Base-by-base conservation (phyloP, 2,113 vertebrate species). In the Leptosomus discolor region DNA sequence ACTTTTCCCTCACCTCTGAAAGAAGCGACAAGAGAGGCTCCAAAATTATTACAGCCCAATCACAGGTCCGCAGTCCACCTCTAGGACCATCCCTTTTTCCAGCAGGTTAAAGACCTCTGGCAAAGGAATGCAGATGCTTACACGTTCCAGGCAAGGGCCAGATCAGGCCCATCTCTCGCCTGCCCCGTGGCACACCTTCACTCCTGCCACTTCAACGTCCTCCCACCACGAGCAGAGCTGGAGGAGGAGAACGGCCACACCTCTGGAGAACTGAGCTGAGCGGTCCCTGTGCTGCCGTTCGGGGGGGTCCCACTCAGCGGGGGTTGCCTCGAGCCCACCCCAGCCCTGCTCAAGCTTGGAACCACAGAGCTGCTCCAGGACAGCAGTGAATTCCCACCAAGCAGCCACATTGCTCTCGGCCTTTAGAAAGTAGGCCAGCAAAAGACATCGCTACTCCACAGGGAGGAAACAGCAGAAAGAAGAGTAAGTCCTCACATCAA, bases 261-360 rank as follows among this genome's bases (percentile, higher is more conserved):
- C 18, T 17, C 76, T 32, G 32, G 9, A 83, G 41, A 81, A 45
- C 41, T 24, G 23, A 85, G 41, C 41, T 71, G 10, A 3, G 27
- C 7, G 6, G 20, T 39, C 39, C 32, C 58, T 45, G 64, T 0
- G 3, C 41, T 75, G 53, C 46, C 2, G 0, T 30, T n/a, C 2
- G 0, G 5, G 27, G 39, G 32, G 14, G 3, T n/a, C 34, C 13
- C 26, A 21, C 48, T 58, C n/a, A 27, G 19, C 3, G 8, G 16
- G 37, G 12, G 32, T 29, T 45, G 67, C 54, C 88, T 37, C 34
- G 51, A 75, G 37, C 37, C 24, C 65, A 43, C 32, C 11, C 54
- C 70, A 61, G 71, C 39, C 15, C 58, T 64, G 16, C 15, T 69
- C 36, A 65, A 54, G 26, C 68, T 29, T 69, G 30, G 50, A 20